Base-by-base conservation (phyloP, 1,140 invertebrate species). In the Copidosoma floridanum region DNA sequence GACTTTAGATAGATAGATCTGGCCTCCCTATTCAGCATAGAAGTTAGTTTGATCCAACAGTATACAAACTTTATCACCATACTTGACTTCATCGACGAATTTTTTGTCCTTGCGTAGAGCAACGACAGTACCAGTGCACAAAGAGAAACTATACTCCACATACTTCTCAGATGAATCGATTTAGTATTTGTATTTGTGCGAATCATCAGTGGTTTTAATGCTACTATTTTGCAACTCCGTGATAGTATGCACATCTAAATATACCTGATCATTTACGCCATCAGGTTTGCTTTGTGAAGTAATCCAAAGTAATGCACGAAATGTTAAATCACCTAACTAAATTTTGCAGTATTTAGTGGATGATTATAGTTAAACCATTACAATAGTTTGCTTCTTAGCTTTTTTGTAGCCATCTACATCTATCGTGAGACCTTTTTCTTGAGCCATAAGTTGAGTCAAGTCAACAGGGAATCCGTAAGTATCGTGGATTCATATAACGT, bases 381-480 rank as follows among this genome's bases (percentile, higher is more conserved):
- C 85, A 78, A 93, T 90, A n/a, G 96, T 92, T 74, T 89, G 84
- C 76, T 93, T 93, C 75, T 95, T 98, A 10, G 92, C 87, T 72
- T 92, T 89, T 81, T 99, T 95, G 80, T 98, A 99, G 29, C 82
- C 88, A 27, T 75, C 80, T 87, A 95, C 90, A 77, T 99, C 93
- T 62, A 99, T 88, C 46, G 77, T 76, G 1, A 99, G 77, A 8
- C 91, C 91, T 74, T 92, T 94, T 81, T 99, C 98, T 83, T 99
- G 97, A 44, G 90, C 89, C 96, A 99, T 99, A 2, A 99, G 81
- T 68, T 93, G 88, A 1, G 98, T 99, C 32, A 99, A 84, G 84
- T 99, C 98, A 56, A 99, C 87, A 4, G 98, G 97, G 75, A 99
- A 99, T 14, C 97, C 98, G 77, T 99, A 99, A 1, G 97, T 99